Evolutionary conservation across 2,113 vertebrate genomes (phyloP), one percentile per base, ranked within the genome.

Genomic region (Proteles cristata): DNA sequence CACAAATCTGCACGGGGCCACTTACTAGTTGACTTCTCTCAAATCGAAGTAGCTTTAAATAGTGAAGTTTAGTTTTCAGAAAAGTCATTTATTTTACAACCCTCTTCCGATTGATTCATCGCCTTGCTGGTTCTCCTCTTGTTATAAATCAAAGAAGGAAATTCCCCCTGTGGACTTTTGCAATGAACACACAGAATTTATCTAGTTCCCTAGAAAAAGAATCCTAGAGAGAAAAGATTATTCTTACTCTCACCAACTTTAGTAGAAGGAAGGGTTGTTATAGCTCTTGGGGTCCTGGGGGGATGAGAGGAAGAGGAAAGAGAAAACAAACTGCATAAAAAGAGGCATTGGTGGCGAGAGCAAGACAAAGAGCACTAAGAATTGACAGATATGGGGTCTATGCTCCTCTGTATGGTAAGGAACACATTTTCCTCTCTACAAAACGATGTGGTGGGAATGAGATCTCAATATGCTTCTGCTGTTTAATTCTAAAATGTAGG

Each of bases 131-230:
- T 74, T 55, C 74, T n/a, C 53, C 33, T 23, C 16, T 35, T 93
- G 16, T 79, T 95, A 35, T 61, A 92, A 93, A 92, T 58, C 39
- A 63, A 93, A 95, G 71, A 61, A 90, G 53, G 25, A 55, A 88
- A 90, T n/a, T 28, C 7, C 50, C 65, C 21, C 73, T 11, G 14
- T 43, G 88, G 26, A 58, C 31, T 82, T 89, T 55, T 76, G 90
- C 26, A 77, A 19, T n/a, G 25, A 94, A 65, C 58, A 97, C 68
- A 74, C 5, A 58, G 68, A 43, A 86, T 35, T 58, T 55, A 45
- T 85, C 48, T 76, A 68, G 66, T 77, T 23, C 35, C 4, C 35
- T 19, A 21, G 39, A 53, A 74, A 35, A 66, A 26, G 28, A 77
- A 28, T 63, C 10, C 91, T 86, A 4, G 11, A 2, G 31, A 81